Evolutionary conservation across 2,797 vertebrate genomes (phyloP).

Genomic region (Phalloptychus januarius): DNA sequence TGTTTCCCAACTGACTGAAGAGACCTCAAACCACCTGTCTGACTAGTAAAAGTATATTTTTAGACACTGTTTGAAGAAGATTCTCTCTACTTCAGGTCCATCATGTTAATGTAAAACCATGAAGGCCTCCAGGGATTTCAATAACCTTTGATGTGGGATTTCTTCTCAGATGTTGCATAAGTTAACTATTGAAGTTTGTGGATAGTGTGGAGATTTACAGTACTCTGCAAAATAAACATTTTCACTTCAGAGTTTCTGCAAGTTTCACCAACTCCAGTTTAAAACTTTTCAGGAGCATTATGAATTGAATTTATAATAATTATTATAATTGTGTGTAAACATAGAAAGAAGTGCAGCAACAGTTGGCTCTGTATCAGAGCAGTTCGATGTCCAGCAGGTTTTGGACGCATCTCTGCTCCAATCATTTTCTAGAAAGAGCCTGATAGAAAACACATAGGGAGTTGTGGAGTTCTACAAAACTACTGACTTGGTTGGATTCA

Average conservation of each 20-base stretch:
- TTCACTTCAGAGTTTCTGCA: no score
- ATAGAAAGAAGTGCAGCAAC: not conserved
- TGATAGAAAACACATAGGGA: not conserved
- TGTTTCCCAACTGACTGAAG: not conserved
- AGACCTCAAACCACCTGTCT: not conserved
- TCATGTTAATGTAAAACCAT: not conserved
- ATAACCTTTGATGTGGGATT: constrained; percentile 22
- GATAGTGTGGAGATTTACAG: not conserved
- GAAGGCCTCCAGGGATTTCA: constrained; percentile 1
- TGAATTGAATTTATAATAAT: no score
- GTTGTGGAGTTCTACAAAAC: not conserved
- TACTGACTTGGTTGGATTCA: not conserved
- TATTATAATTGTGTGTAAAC: no score
- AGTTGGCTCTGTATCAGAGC: not conserved
- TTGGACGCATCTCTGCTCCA: not conserved
- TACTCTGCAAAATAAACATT: not conserved
- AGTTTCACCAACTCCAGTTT: no score
- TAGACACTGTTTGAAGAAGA: constrained; percentile 7
- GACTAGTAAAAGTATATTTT: constrained; percentile 10
- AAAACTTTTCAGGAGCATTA: no score
- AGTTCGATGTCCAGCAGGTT: not conserved
- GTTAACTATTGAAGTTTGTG: not conserved
- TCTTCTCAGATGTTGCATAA: not conserved
- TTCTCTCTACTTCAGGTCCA: not conserved
- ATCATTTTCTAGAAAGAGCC: not conserved